Base-by-base conservation (phyloP, 2,888 invertebrate species). In the Tridacna gigas region DNA sequence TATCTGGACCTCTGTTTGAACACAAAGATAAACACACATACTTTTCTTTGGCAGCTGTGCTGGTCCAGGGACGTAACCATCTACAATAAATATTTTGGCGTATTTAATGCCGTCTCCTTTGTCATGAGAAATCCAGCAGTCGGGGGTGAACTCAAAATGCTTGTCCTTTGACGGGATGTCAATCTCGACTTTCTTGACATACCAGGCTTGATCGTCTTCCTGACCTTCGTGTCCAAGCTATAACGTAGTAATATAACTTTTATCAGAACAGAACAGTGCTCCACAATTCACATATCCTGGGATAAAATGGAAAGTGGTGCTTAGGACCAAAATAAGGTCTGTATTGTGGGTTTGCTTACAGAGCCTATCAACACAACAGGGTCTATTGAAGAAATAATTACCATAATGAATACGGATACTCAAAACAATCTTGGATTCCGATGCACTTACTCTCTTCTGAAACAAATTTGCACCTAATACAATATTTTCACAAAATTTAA, bases 51-150 rank as follows among this genome's bases (percentile, higher is more conserved):
- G 71, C 13, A 71, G 71, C 22, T 48, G 48, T 0, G 71, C 71
- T 4, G 71, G 71, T 25, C 71, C 71, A 15, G 71, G 71, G 25
- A 71, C 71, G 25, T 71, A 71, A 25, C 71, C 71, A 51, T 71
- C 71, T 4, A 71, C 71, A 15, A 51, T 71, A 26, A 71, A 71
- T 45, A 71, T 71, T 26, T 71, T 71, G 13, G 71, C 48, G 1
- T 48, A 25, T 51, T 71, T 71, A 22, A 47, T 22, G 2, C 26
- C 71, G 18, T 71, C 71, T 51, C 71, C 71, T 71, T 71, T 71
- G 51, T 71, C 51, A 26, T 71, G 71, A 22, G 71, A 51, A 20
- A 71, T 71, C 71, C 51, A 48, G 25, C 51, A 71, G 4, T 71
- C 71, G 0, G 71, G 51, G 5, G 71, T 71, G 47, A 71, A 71